phyloP scores from a whole-genome alignment of 2,113 vertebrate species.

The Gymnorhina tibicen region DNA sequence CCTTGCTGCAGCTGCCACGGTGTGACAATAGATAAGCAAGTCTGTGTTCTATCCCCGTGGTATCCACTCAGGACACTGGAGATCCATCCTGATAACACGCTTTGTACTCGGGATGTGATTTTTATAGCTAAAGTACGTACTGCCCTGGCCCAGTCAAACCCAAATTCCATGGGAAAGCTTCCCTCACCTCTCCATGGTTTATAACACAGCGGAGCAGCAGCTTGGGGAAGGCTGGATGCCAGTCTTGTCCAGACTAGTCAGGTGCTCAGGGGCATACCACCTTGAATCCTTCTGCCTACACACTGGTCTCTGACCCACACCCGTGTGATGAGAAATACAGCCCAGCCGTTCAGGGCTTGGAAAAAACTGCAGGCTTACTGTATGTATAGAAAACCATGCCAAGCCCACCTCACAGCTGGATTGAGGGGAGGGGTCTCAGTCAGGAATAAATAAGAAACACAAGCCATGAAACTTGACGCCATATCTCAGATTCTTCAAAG shows the following conservation, averaged over 20 bases:
- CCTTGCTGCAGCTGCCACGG: neutral
- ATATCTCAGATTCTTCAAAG: neutral
- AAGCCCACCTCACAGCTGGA: neutral
- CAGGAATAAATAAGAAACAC: neutral
- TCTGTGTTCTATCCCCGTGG: neutral
- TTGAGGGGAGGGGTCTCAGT: neutral
- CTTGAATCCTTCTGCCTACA: neutral
- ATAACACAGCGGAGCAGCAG: fast-evolving
- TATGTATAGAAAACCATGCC: neutral
- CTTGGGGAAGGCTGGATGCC: neutral
- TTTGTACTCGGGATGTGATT: neutral
- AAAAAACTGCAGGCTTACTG: neutral
- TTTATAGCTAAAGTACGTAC: neutral
- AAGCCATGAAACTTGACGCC: neutral
- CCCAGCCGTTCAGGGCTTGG: neutral
- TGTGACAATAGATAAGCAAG: neutral
- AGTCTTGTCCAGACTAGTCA: neutral
- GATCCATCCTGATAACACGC: fast-evolving
- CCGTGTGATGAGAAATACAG: neutral
- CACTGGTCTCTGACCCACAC: neutral
- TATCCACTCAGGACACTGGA: neutral
- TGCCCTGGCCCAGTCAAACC: neutral
- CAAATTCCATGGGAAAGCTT: neutral
- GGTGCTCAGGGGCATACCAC: neutral
- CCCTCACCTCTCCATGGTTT: neutral